Base-by-base conservation (phyloP, 2,888 invertebrate genomes). In the Corbicula japonica region DNA sequence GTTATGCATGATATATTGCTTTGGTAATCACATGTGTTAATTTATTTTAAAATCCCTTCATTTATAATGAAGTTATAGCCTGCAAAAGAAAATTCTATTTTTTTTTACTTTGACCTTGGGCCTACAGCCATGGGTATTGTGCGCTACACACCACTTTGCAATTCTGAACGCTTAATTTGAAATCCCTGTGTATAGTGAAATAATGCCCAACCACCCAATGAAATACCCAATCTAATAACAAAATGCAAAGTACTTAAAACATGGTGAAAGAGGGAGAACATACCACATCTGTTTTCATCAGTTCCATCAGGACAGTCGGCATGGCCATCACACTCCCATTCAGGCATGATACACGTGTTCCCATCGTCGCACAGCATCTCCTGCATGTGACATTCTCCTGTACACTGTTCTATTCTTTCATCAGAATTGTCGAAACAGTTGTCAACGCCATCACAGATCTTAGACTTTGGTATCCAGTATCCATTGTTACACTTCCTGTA, bases 321-420 rank as follows among this genome's bases (percentile, higher is more conserved):
- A 52, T 86, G 74, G 1, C 90, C 89, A 69, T 90, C 90, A 83
- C 90, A 90, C 34, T 38, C 23, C 89, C 89, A 90, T 4, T 83
- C 73, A 21, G 54, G 35, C 23, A 81, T 65, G 28, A 88, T 83
- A 71, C 89, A 89, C 4, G 62, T 76, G 4, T 32, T 65, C 8
- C 73, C 79, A 34, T 79, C 82, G 0, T 71, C 61, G 56, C 87
- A 85, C 1, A 61, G 26, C 3, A 30, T 26, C 41, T 77, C 63
- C 10, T 56, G 52, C 15, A 34, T 44, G 6, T 48, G 18, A 12
- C 70, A 52, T 71, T 79, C 80, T 30, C 54, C 85, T 85, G 65
- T 21, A 79, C 90, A 90, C 12, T 80, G 72, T 28, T 2, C 23
- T 28, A 30, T 32, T n/a, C 46, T 71, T 70, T 91, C 91, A 84